Conservation (phyloP, 2,113 vertebrate genomes). For the Ceratotherium simum region DNA sequence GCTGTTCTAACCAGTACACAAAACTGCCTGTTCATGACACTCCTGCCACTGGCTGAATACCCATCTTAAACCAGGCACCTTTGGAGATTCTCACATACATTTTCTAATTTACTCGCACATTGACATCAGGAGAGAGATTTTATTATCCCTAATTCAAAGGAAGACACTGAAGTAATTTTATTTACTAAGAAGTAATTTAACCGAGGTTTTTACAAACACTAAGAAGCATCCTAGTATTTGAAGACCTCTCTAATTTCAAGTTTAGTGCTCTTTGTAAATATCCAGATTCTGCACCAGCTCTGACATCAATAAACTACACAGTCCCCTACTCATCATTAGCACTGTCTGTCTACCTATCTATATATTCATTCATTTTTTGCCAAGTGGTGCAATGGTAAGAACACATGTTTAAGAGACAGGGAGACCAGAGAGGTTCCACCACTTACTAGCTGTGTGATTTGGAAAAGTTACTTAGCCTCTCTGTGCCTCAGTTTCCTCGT, state of each 20-base stretch:
- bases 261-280: not conserved
- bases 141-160: not conserved
- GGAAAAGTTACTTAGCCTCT: not conserved
- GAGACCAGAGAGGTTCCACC: not conserved
- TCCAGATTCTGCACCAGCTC: not conserved
- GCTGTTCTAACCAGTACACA: too few relatives aligned
- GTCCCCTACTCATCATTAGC: not conserved
- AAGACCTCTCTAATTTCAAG: not conserved
- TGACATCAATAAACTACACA: not conserved
- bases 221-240: not conserved
- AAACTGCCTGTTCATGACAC: not conserved
- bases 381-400: not conserved
- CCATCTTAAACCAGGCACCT: not conserved
- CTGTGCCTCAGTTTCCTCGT: not conserved
- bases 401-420: not conserved
- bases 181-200: not conserved
- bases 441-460: not conserved
- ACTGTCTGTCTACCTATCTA: not conserved
- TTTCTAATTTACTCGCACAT: conserved; percentile 9
- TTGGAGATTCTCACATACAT: not conserved
- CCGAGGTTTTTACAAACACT: not conserved
- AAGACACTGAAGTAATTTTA: not conserved
- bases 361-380: not conserved
- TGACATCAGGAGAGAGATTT: not conserved
- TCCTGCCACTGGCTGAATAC: not conserved